Evolutionary conservation across 2,888 invertebrate species (phyloP), one percentile per base, ranked within the genome.

Genomic region (Ectemnius cavifrons): DNA sequence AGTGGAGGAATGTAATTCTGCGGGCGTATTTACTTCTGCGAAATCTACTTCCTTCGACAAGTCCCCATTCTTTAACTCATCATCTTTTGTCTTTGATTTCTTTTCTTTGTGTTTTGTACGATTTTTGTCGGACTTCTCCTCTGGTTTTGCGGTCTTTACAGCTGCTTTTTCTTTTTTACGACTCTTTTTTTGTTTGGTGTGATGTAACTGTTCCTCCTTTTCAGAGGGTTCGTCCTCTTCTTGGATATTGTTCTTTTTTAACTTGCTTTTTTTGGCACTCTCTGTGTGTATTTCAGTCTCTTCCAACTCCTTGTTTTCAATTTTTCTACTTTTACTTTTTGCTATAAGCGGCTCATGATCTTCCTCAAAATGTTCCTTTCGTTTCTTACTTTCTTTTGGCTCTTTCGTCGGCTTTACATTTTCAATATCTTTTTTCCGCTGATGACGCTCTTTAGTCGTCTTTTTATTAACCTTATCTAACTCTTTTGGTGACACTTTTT

Each of bases 51-150:
- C 92, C 91, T 57, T 93, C 91, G 84, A 94, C 91, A 87, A 92
- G 92, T 84, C 94, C 87, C 79, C 94, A 90, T 89, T 94, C 93
- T 89, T 95, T 92, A 86, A 93, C 92, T 88, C 87, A 46, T 92
- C 92, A 77, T 91, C 92, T 84, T 92, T 92, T 67, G 90, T 90
- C 85, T 92, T 93, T 4, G 91, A 91, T 83, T 92, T 92, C 73
- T 92, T 93, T 13, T 92, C 91, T 28, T 92, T 91, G 77, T 91
- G 92, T 81, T 92, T 92, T 82, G 91, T 91, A 77, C 90, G 90
- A 77, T 91, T 91, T 84, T 91, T 82, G 56, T 82, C 80, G n/a
- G 71, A 76, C 61, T 82, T 84, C 37, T 84, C 78, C 70, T 92
- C 84, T 4, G 81, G 77, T 63, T 85, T 88, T 11, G 80, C 79